Evolutionary conservation across 2,888 invertebrate genomes (phyloP), one percentile per base, ranked within the genome.

Genomic region (Phaedon cochleariae): DNA sequence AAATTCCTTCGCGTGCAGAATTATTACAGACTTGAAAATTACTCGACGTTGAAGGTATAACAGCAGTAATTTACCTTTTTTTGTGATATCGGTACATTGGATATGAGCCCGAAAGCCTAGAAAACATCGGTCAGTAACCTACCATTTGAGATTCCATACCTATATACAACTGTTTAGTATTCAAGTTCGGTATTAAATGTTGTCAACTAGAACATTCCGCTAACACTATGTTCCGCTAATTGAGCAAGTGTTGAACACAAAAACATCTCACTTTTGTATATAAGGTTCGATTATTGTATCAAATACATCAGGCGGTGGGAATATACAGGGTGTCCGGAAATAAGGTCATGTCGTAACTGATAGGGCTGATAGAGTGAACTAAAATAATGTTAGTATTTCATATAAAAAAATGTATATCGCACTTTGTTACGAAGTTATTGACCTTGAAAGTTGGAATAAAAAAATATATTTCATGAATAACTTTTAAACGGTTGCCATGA

Each of bases 81-180:
- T 15, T 55, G 22, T 37, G 10, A 29, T 55, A n/a, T 20, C 5
- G 46, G 31, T 58, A 26, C 20, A 58, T 46, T 46, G 26, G 46
- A 59, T 59, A 59, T 49, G 1, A 21, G 59, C 31, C 59, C 49
- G 12, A 18, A 46, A 34, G 59, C 26, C 37, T 59, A 48, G 48
- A 10, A 34, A 59, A 49, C 48, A 20, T 34, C 48, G 59, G 59
- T 59, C 59, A 59, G n/a, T 59, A 48, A 59, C 59, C 59, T 59
- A 29, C 10, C 49, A 59, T 59, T 59, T 34, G 48, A 59, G 31
- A 18, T 59, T 59, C 31, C 20, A n/a, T n/a, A n/a, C n/a, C n/a
- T n/a, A n/a, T n/a, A 29, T 34, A 46, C n/a, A 15, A 31, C 57
- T 57, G 46, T 34, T 22, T 45, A 17, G 12, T 45, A 41, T 15